Evolutionary conservation across 2,113 vertebrate species (phyloP).

Genomic region (Rhizomys pruinosus): DNA sequence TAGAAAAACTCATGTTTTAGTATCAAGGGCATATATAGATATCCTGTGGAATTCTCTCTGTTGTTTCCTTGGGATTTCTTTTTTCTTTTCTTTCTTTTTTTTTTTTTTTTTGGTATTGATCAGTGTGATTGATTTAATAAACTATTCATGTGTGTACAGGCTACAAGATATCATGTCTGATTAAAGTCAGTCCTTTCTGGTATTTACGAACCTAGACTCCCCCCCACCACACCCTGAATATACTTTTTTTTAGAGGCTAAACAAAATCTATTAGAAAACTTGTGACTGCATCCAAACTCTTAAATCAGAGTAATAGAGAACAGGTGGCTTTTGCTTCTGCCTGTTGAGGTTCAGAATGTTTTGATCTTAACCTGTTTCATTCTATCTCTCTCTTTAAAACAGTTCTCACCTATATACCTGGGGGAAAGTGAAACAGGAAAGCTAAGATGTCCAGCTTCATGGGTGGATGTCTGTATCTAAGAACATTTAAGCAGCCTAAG

Average conservation of each 20-base stretch:
- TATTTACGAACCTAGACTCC: not conserved
- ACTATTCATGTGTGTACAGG: not conserved
- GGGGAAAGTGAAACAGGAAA: conserved; percentile 33
- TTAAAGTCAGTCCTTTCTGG: not conserved
- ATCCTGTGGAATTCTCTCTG: not conserved
- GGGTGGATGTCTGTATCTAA: not conserved
- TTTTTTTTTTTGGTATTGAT: not conserved
- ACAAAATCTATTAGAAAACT: not conserved
- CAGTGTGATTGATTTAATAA: not conserved
- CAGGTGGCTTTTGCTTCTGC: not conserved
- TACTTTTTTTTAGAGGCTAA: not conserved
- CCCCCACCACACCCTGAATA: not conserved
- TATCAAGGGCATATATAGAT: not conserved
- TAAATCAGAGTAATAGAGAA: not conserved
- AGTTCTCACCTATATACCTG: not conserved
- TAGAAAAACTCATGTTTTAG: conserved; percentile 15
- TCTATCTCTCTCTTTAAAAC: conserved; percentile 27
- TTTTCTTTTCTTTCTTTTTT: not conserved
- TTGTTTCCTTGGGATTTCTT: conserved; percentile 46
- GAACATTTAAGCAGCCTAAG: not conserved
- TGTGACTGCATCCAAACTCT: not conserved
- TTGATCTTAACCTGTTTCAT: not conserved
- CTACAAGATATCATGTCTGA: not conserved
- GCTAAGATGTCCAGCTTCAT: not conserved
- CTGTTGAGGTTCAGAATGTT: conserved; percentile 1